phyloP scores from a whole-genome alignment of 2,888 invertebrate species.

The Rotaria macrura region DNA sequence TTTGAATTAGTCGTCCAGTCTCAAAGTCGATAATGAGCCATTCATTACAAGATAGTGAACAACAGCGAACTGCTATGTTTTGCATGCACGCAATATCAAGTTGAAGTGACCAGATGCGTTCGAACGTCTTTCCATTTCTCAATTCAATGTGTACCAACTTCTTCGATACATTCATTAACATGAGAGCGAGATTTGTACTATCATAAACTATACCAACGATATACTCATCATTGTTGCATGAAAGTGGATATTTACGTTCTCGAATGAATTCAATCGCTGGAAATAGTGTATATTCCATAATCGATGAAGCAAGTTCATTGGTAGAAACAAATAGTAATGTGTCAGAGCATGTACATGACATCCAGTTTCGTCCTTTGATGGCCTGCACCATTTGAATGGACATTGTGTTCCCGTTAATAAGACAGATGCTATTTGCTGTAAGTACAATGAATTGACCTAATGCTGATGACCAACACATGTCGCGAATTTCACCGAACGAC shows the following conservation, averaged over 20 bases:
- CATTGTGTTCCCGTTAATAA: not conserved
- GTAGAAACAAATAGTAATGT: not conserved
- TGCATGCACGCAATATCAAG: not conserved
- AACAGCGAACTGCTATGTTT: not conserved
- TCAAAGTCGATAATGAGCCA: too few relatives aligned
- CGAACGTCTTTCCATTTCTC: not conserved
- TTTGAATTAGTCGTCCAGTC: too few relatives aligned
- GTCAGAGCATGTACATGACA: not conserved
- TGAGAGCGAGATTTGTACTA: not conserved
- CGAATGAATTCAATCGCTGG: not conserved
- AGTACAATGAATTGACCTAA: not conserved
- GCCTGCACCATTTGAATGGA: not conserved
- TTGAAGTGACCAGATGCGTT: not conserved
- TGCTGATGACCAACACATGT: not conserved
- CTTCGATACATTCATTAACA: not conserved
- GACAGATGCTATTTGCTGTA: not conserved
- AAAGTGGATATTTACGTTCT: not conserved
- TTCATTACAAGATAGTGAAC: not conserved
- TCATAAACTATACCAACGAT: not conserved
- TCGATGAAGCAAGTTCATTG: not conserved
- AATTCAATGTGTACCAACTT: not conserved
- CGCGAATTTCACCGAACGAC: not conserved
- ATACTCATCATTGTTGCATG: not conserved
- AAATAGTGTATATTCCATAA: not conserved
- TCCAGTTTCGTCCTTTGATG: not conserved